Evolutionary conservation across 2,888 invertebrate species (phyloP).

Genomic region (Diarsia rubi): DNA sequence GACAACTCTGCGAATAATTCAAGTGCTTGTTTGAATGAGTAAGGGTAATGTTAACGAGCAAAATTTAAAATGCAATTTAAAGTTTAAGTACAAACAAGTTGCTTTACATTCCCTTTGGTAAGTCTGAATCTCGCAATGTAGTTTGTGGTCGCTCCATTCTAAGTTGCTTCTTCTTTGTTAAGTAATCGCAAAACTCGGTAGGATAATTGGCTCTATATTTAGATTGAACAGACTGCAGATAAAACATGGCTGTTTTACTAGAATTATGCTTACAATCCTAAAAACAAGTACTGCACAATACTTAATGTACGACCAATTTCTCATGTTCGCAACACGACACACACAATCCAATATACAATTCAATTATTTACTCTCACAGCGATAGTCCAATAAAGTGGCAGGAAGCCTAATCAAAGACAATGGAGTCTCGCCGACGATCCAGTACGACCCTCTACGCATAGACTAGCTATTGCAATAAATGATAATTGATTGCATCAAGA

Average conservation of each 20-base stretch:
- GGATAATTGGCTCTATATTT: slow-evolving; percentile 76
- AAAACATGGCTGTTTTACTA: slow-evolving; percentile 20
- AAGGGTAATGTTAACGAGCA: slow-evolving; percentile 82
- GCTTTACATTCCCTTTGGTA: slow-evolving; percentile 87
- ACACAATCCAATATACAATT: slow-evolving; percentile 59
- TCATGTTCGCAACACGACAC: slow-evolving; percentile 46
- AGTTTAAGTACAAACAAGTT: slow-evolving; percentile 85
- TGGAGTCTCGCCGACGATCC: slow-evolving; percentile 60
- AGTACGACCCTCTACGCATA: slow-evolving; percentile 55
- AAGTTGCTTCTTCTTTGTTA: slow-evolving; percentile 80
- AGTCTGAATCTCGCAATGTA: slow-evolving; percentile 81
- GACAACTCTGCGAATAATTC: slow-evolving; percentile 69
- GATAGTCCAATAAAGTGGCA: slow-evolving; percentile 63
- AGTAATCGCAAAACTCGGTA: slow-evolving; percentile 74
- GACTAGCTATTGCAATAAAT: slow-evolving; percentile 70
- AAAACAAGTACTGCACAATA: slow-evolving; percentile 18
- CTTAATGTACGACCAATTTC: slow-evolving; percentile 39
- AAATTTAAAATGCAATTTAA: slow-evolving; percentile 90
- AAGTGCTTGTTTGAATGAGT: slow-evolving; percentile 70
- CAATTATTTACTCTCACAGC: slow-evolving; percentile 56
- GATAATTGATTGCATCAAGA: slow-evolving; percentile 73
- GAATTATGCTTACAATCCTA: slow-evolving; percentile 4
- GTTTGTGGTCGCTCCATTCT: slow-evolving; percentile 81
- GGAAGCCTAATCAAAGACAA: slow-evolving; percentile 71
- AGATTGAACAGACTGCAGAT: slow-evolving; percentile 40